Evolutionary conservation across 2,797 vertebrate genomes (phyloP).

Genomic region (Typhlichthys subterraneus): DNA sequence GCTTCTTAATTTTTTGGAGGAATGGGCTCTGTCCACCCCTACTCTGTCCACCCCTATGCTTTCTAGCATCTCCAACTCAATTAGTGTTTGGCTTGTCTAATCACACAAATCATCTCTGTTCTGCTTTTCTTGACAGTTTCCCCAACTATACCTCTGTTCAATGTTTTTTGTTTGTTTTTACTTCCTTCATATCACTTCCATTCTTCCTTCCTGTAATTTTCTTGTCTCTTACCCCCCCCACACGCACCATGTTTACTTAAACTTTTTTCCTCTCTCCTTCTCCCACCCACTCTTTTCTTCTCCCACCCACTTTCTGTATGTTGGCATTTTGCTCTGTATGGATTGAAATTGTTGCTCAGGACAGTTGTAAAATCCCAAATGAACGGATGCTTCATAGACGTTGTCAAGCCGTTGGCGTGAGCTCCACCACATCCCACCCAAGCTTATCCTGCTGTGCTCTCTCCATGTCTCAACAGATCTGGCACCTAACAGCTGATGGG

Average conservation of each 20-base stretch:
- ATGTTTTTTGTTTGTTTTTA: slow-evolving; percentile 51
- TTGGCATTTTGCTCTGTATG: slow-evolving; percentile 19
- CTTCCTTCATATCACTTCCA: slow-evolving; percentile 27
- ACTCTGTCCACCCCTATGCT: slow-evolving; percentile 39
- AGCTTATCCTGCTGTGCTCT: slow-evolving; percentile 50
- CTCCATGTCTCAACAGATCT: slow-evolving; percentile 36
- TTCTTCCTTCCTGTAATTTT: neutral
- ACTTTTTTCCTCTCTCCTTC: slow-evolving; percentile 3
- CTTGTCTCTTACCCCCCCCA: neutral
- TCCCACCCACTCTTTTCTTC: slow-evolving; percentile 13
- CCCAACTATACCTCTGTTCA: slow-evolving; percentile 58
- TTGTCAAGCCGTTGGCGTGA: slow-evolving; percentile 61
- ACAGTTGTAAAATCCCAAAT: slow-evolving; percentile 54
- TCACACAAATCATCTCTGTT: slow-evolving; percentile 68
- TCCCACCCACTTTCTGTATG: slow-evolving; percentile 19
- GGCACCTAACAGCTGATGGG: slow-evolving; percentile 40
- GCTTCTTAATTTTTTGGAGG: neutral
- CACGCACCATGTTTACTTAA: neutral
- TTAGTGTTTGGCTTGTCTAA: slow-evolving; percentile 42
- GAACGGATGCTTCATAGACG: slow-evolving; percentile 60
- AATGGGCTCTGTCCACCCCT: slow-evolving; percentile 32
- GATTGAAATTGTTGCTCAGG: slow-evolving; percentile 46
- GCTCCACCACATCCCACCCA: slow-evolving; percentile 51
- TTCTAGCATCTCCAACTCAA: slow-evolving; percentile 52
- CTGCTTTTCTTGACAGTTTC: slow-evolving; percentile 53